Evolutionary conservation across 2,113 vertebrate genomes (phyloP), one percentile per base, ranked within the genome.

Genomic region (Percopsis transmontana): DNA sequence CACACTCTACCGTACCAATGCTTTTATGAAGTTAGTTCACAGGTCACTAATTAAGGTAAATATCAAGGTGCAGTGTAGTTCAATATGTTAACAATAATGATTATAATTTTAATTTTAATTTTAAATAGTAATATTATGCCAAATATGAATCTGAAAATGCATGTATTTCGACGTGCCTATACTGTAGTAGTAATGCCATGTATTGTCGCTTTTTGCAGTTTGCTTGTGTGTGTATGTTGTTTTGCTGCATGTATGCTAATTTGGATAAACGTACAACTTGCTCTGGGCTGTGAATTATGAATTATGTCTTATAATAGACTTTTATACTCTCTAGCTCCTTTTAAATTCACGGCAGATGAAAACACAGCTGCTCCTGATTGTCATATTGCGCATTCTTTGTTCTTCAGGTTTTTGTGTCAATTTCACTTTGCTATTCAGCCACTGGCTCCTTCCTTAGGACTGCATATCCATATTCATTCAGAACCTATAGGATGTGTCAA

Each of bases 401-500:
- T 79, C 68, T 70, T 51, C 72, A 41, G 67, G 59, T 20, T 64
- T 59, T 80, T 67, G 79, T 52, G 61, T 63, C 66, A 59, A 85
- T 71, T 89, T 85, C 77, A 84, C 83, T 89, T 88, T 88, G 85
- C 87, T 81, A 89, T 91, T 91, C 89, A 66, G 75, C 83, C 73
- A 59, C 74, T 77, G 79, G 79, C 85, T 83, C 75, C 82, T 86
- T 92, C 72, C 83, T 50, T 70, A 82, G 71, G 86, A 89, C 72
- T 74, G 51, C 39, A 63, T 75, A 87, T 33, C 27, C 27, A 33
- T 91, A 91, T 86, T 80, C 90, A 92, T 92, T 92, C 85, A 91
- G 76, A 79, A 77, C 72, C 88, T 90, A 91, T 87, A 86, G 86
- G 82, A 90, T 78, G 88, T 91, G 91, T 91, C 88, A 91, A 80